Conservation (phyloP, 2,888 invertebrate genomes). For the Pyralis farinalis region DNA sequence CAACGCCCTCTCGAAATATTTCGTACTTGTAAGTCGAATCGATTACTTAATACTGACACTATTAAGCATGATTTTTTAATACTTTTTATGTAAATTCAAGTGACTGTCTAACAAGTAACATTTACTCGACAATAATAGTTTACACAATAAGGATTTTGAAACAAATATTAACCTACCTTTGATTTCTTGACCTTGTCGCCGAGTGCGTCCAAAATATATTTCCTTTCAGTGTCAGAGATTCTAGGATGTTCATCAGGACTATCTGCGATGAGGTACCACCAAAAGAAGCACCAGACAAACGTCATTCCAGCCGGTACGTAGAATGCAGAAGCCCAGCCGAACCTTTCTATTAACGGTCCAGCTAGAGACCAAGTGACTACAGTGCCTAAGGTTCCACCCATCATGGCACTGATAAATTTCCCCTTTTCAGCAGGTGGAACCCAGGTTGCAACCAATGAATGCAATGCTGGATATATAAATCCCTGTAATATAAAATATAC, state of each 20-base stretch:
- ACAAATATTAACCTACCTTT: slow-evolving; percentile 67
- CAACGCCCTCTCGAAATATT: neutral
- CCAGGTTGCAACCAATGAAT: slow-evolving; percentile 86
- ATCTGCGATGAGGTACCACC: slow-evolving; percentile 84
- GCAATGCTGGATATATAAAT: slow-evolving; percentile 83
- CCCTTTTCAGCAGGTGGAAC: slow-evolving; percentile 88
- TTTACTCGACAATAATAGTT: slow-evolving; percentile 15
- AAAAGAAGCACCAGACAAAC: slow-evolving; percentile 77
- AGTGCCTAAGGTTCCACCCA: slow-evolving; percentile 88
- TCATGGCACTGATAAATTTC: slow-evolving; percentile 85
- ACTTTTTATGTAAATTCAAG: slow-evolving; percentile 5
- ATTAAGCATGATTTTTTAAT: slow-evolving; percentile 6
- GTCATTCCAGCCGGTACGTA: slow-evolving; percentile 82
- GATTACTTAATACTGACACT: slow-evolving; percentile 5
- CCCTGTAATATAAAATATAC: slow-evolving; percentile 62
- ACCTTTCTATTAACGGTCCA: slow-evolving; percentile 81
- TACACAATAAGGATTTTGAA: slow-evolving; percentile 10
- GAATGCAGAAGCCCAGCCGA: slow-evolving; percentile 86
- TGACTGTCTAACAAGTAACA: slow-evolving; percentile 25
- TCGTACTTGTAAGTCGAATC: slow-evolving; percentile 1
- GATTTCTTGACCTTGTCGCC: slow-evolving; percentile 79
- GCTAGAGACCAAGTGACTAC: slow-evolving; percentile 86
- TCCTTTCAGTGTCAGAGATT: slow-evolving; percentile 82
- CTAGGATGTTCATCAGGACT: slow-evolving; percentile 83
- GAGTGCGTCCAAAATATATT: slow-evolving; percentile 82